These are phyloP conservation scores for Schizaphis graminum DNA, from an alignment of 2,888 invertebrate species.

Conservation along the genomic window DNA sequence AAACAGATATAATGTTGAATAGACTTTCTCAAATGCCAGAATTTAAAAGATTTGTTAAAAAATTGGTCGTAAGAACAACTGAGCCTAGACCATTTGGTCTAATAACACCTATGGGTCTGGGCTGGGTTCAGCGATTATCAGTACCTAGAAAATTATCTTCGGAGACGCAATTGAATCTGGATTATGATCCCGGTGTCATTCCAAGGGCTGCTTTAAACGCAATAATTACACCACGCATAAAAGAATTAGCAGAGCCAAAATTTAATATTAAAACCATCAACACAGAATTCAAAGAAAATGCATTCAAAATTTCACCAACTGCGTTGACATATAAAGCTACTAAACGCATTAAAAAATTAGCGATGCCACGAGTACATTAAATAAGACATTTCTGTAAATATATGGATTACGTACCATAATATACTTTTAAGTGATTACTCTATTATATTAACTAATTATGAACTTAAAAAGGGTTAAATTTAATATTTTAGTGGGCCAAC, in stretches of 20 bases:
- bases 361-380: not conserved
- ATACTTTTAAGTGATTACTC: too few species aligned
- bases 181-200: slow-evolving; percentile 17
- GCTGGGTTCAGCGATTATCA: slow-evolving; percentile 3
- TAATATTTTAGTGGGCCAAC: too few species aligned
- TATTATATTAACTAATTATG: too few species aligned
- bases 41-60: not conserved
- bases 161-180: not conserved
- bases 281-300: slow-evolving; percentile 24
- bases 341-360: slow-evolving; percentile 1
- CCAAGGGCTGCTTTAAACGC: not conserved
- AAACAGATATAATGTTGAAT: not conserved
- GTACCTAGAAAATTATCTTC: slow-evolving; percentile 10
- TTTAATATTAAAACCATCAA: not conserved
- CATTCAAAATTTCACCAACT: not conserved
- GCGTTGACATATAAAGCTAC: slow-evolving; percentile 4
- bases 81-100: slow-evolving; percentile 18
- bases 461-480: too few species aligned
- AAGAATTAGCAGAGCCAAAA: not conserved
- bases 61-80: not conserved
- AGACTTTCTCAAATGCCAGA: not conserved
- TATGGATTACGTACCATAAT: too few species aligned
- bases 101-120: not conserved
- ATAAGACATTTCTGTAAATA: not conserved
- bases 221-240: not conserved